A percentile compares a stretch with the other conserved stretches of the same genome.
Evolutionary conservation across 2,113 vertebrate genomes (phyloP).

Genomic region (Columba livia): DNA sequence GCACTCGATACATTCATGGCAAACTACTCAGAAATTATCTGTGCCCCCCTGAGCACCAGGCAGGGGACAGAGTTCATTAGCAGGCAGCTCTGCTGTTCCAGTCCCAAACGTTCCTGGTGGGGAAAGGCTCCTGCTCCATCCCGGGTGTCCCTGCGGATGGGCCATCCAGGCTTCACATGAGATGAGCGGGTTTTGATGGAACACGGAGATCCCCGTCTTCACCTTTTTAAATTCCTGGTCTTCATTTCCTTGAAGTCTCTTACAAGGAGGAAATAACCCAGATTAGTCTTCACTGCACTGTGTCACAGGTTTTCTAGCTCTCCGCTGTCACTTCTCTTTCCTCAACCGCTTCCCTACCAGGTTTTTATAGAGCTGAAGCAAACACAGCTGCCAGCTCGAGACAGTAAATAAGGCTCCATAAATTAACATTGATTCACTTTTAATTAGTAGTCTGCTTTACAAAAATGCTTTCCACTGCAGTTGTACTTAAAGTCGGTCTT

Average conservation of each 20-base stretch:
- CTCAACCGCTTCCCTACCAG: not conserved
- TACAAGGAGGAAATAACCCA: not conserved
- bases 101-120: too few species aligned
- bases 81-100: not conserved
- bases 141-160: accelerated
- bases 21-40: not conserved
- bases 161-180: not conserved
- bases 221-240: not conserved
- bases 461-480: not conserved
- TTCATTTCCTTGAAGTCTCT: constrained; percentile 11
- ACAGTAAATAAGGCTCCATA: not conserved
- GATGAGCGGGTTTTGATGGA: not conserved
- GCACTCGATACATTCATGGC: accelerated
- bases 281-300: not conserved
- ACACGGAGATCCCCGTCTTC: accelerated
- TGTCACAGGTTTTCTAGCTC: not conserved
- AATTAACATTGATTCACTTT: not conserved
- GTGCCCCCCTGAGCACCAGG: accelerated
- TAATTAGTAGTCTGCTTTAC: not conserved
- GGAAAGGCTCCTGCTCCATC: not conserved
- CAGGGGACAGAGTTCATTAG: accelerated
- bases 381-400: not conserved
- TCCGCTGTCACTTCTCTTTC: not conserved
- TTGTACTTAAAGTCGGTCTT: not conserved
- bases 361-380: not conserved